Evolutionary conservation across 30 jellyfish, hydroid and myxozoan genomes (phyloP), one percentile per base, ranked within the genome.

Genomic region (Hydractinia symbiolongicarpus): DNA sequence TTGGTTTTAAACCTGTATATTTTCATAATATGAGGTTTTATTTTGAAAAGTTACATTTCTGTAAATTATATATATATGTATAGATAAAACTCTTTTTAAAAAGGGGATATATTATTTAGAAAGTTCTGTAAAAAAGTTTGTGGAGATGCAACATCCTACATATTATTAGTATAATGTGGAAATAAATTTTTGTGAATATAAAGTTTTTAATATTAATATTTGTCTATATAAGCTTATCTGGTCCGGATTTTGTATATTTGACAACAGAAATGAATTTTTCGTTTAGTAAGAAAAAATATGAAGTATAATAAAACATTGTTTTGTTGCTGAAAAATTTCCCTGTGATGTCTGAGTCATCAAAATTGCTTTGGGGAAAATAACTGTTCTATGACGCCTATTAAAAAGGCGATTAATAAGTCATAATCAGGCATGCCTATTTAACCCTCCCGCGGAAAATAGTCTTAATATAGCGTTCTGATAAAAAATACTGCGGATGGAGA

Each of bases 191-290:
- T 64, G 74, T 64, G 74, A n/a, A 64, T 44, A 64, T 64, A 64
- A 6, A 64, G 5, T n/a, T n/a, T n/a, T 64, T 64, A n/a, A n/a
- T 64, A 64, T 64, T 64, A 64, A 64, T 64, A 64, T 64, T 64
- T 64, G 74, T 64, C 40, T 13, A 64, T 58, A 58, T 64, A 64
- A 13, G 2, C 44, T 30, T 64, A 64, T 7, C 74, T 64, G 74
- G 83, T 74, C 58, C 49, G 66, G 64, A 72, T 74, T 74, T 74
- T 74, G 83, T 74, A 74, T 55, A 74, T 74, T 74, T 30, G 69
- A 74, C 83, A 74, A 74, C 61, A 49, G 61, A 58, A 74, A 9
- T 53, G 54, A 20, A 50, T 72, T 74, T 64, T 51, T n/a, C 40
- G 19, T 64, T n/a, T 64, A 64, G 4, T 4, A 13, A 51, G 16